A percentile compares a stretch with the other conserved stretches of the same genome.
Evolutionary conservation across 2,113 vertebrate species (phyloP).

Genomic region (Choloepus hoffmanni): DNA sequence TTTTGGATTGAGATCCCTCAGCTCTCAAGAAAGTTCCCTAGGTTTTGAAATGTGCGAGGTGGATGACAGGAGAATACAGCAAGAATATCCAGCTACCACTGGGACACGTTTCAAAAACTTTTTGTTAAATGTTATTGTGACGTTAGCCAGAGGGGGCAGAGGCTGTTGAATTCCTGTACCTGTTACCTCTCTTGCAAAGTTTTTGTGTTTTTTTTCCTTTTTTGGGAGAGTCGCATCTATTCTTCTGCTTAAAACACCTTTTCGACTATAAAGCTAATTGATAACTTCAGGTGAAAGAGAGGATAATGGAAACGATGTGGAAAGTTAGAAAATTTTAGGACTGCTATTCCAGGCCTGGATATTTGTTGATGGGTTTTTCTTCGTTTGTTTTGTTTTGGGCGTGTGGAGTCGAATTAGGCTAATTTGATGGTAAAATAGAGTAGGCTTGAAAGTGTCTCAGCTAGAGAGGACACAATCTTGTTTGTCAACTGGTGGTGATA

Average conservation of each 20-base stretch:
- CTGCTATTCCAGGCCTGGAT: background rate
- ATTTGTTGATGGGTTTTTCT: background rate
- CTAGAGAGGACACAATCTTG: background rate
- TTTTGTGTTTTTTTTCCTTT: background rate
- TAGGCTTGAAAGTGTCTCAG: background rate
- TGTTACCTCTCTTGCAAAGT: background rate
- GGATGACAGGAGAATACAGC: background rate
- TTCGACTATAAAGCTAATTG: background rate
- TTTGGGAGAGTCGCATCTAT: background rate
- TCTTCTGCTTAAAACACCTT: background rate
- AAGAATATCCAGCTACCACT: background rate
- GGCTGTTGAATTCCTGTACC: background rate
- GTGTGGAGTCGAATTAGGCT: background rate
- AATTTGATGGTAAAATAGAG: background rate
- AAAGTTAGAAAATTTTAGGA: background rate
- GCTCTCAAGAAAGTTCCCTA: background rate
- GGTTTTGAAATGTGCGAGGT: background rate
- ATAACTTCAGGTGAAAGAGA: background rate
- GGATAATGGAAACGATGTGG: background rate
- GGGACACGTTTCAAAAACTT: slow-evolving; percentile 43
- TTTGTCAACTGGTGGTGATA: background rate
- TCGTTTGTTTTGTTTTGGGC: background rate
- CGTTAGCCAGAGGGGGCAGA: slow-evolving; percentile 56
- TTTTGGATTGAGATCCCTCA: slow-evolving; percentile 29
- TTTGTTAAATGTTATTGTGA: slow-evolving; percentile 58